Conservation (phyloP, 2,888 invertebrate genomes). For the Nomada fabriciana region DNA sequence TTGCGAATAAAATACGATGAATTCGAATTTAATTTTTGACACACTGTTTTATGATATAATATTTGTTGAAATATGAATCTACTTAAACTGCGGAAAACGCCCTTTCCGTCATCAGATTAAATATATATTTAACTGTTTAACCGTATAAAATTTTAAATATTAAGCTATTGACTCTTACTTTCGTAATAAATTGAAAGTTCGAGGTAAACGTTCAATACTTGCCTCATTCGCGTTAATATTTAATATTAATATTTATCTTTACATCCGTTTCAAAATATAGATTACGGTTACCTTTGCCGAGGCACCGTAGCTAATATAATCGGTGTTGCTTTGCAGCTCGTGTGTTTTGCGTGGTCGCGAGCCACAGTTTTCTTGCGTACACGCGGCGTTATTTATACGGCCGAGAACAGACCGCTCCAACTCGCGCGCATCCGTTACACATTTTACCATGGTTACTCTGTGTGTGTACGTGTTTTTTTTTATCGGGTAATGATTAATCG, state of each 20-base stretch:
- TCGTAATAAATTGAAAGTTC: no score
- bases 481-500: conserved; percentile 76
- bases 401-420: conserved; percentile 49
- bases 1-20: no score
- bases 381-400: conserved; percentile 56
- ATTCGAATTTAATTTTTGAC: no score
- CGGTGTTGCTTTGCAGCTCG: conserved; percentile 31
- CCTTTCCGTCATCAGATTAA: no score
- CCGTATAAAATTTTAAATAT: no score
- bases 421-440: conserved; percentile 62
- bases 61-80: no score
- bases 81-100: no score
- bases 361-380: conserved; percentile 44
- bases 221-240: no score
- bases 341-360: conserved; percentile 41
- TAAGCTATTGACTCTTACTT: no score
- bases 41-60: no score
- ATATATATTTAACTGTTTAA: no score
- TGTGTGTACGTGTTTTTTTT: conserved; percentile 32
- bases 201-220: no score
- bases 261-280: conserved; percentile 65
- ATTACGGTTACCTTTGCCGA: conserved; percentile 64
- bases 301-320: conserved; percentile 36
- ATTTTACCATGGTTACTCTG: conserved; percentile 43
- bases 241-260: conserved; percentile 58